These are phyloP conservation scores for Coilia nasus DNA, from an alignment of 2,797 vertebrate genomes.

Conservation along the genomic window DNA sequence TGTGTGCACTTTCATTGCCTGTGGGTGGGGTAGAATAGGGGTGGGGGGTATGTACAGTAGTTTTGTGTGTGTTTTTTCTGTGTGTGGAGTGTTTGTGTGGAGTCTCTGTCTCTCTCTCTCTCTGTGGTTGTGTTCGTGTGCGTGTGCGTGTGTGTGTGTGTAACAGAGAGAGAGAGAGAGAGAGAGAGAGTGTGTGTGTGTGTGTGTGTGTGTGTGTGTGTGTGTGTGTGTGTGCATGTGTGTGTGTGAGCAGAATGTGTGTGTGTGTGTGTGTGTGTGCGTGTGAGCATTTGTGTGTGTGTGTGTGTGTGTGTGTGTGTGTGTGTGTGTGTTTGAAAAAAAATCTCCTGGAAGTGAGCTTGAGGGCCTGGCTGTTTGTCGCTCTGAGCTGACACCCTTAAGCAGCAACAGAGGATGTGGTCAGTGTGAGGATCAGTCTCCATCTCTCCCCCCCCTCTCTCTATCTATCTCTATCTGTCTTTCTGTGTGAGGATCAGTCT, in stretches of 20 bases:
- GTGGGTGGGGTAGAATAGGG: too few species aligned
- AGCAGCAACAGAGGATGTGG: constrained; percentile 48
- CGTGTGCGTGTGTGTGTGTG: constrained; percentile 1
- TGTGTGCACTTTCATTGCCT: neutral
- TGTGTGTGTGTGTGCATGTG: constrained; percentile 4
- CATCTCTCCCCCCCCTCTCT: neutral
- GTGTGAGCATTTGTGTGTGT: constrained; percentile 24
- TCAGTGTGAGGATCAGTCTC: constrained; percentile 32
- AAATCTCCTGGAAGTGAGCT: constrained; percentile 63
- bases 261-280: constrained; percentile 42
- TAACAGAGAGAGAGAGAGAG: too few species aligned
- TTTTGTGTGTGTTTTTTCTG: too few species aligned
- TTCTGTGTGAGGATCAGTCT: neutral
- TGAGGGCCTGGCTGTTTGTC: constrained; percentile 34
- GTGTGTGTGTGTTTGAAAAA: constrained; percentile 22
- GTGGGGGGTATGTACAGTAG: too few species aligned
- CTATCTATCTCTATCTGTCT: neutral
- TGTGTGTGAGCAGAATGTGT: too few species aligned
- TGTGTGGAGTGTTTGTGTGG: too few species aligned
- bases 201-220: neutral
- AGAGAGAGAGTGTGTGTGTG: neutral
- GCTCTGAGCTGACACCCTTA: constrained; percentile 39
- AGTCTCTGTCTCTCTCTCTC: too few species aligned
- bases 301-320: too few species aligned
- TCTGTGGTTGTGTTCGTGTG: neutral